Evolutionary conservation across 2,113 vertebrate species (phyloP), one percentile per base, ranked within the genome.

Genomic region (Rhynchopsitta pachyrhyncha): DNA sequence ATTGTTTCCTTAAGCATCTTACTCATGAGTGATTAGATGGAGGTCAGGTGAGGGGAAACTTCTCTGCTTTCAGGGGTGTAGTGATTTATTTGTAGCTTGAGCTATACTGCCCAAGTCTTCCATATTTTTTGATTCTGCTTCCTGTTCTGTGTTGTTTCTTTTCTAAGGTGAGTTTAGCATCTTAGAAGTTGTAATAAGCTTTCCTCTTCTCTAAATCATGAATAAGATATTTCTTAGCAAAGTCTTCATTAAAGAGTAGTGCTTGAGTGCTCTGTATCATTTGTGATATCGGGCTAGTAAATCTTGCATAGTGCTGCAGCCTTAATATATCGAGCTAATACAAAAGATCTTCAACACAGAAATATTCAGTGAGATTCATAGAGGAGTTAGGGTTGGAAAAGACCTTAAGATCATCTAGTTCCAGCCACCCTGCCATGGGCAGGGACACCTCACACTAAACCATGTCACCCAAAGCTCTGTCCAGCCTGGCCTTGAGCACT

Each of bases 311-410:
- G 91, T 95, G 59, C 35, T 78, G 55, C 63, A 93, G 57, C 60
- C 68, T 93, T 90, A 95, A 88, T 89, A 74, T 84, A 87, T 94
- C 68, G 53, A 89, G 63, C 50, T 82, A 83, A 79, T 93, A 73
- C 46, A 53, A 88, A 59, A 70, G 60, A 49, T 60, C 59, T 97
- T 89, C 68, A 84, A 42, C 68, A 80, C 33, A 66, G 63, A 67
- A 95, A 85, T 94, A 95, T 87, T 94, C 74, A 49, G 67, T 57
- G 52, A 82, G 33, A 76, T 49, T 49, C 47, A 24, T 24, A 49
- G 7, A 49, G 24, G 13, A 49, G 47, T 49, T 13, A 49, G 47
- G 47, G 47, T 49, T 49, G 47, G 22, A 24, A 24, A 49, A 23
- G 47, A 49, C 47, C 47, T 49, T 46, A 46, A 46, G 44, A 46